phyloP scores from a whole-genome alignment of 2,113 vertebrate genomes.

The pig (Sus scrofa) region T2T-Sscrofa CM000820.6:121821501-121822000 shows the following conservation, averaged over 20 bases:
- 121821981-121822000: neutral
- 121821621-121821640: neutral
- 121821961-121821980: neutral
- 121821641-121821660: neutral
- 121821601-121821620: neutral
- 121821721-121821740: neutral
- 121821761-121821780: neutral
- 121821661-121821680: neutral
- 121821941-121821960: neutral
- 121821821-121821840: neutral
- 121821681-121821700: neutral
- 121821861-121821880: neutral
- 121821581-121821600: neutral
- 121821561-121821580: conserved; percentile 29
- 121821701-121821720: neutral
- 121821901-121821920: neutral
- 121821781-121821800: conserved; percentile 69
- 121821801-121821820: neutral
- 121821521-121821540: conserved; percentile 17
- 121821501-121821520: neutral
- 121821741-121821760: neutral
- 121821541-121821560: neutral
- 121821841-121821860: neutral
- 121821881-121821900: neutral
- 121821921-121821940: neutral